These are phyloP conservation scores for Caenorhabditis briggsae DNA, from an alignment of 1,140 invertebrate genomes.

Conservation along the genomic window DNA sequence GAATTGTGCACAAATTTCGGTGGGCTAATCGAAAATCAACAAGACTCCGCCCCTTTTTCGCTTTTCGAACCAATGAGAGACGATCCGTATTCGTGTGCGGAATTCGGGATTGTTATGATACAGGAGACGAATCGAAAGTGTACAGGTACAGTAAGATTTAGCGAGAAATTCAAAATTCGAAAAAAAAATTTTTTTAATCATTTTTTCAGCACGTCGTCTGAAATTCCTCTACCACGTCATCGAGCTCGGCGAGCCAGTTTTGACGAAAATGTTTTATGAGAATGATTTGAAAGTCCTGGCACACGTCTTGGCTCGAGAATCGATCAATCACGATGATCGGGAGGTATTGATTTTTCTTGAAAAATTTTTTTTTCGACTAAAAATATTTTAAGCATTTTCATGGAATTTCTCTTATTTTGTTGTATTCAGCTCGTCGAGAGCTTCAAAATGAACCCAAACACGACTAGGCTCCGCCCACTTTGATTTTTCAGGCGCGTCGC, in stretches of 20 bases:
- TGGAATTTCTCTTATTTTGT: no score
- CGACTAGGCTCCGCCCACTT: background rate
- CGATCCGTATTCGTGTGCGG: slow-evolving; percentile 16
- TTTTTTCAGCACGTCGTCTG: slow-evolving; percentile 20
- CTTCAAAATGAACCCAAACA: no score
- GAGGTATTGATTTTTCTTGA: no score
- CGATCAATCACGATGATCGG: slow-evolving; percentile 23
- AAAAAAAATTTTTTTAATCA: background rate
- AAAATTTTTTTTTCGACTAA: no score
- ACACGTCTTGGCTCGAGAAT: slow-evolving; percentile 3
- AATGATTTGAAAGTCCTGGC: slow-evolving; percentile 39
- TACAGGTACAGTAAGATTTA: background rate
- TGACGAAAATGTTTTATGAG: slow-evolving; percentile 17
- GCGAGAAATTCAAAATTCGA: background rate
- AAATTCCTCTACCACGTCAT: slow-evolving; percentile 21
- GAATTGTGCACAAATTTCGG: slow-evolving; percentile 26
- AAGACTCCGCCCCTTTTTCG: slow-evolving; percentile 35
- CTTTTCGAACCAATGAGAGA: slow-evolving; percentile 1
- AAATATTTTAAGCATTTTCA: no score
- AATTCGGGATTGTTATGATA: slow-evolving; percentile 30
- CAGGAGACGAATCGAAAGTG: slow-evolving; percentile 32
- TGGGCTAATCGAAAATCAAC: background rate
- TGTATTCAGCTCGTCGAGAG: no score
- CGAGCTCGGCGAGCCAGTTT: background rate
- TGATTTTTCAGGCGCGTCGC: no score